phyloP scores from a whole-genome alignment of 1,140 invertebrate species.

The Sarcophaga bullata region DNA sequence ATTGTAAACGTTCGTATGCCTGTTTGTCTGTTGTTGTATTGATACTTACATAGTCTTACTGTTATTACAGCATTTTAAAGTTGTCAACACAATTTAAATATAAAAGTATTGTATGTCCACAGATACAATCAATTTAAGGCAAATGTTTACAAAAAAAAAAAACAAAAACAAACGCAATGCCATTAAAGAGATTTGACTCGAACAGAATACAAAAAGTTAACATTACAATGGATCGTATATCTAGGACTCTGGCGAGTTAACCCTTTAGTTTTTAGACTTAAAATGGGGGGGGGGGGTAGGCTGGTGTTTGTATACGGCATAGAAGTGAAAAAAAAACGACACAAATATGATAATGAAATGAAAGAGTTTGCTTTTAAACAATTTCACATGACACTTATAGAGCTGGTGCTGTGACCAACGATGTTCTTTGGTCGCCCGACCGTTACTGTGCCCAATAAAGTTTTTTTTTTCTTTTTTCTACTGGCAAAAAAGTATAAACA shows the following conservation, averaged over 20 bases:
- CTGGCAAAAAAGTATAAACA: not conserved
- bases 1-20: not conserved
- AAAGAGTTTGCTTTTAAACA: slow-evolving; percentile 37
- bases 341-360: not conserved
- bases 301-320: no score
- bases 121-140: slow-evolving; percentile 27
- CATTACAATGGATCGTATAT: not conserved
- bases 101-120: not conserved
- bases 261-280: not conserved
- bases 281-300: not conserved
- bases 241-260: not conserved
- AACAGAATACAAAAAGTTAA: no score
- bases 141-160: slow-evolving; percentile 3
- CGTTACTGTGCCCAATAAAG: slow-evolving; percentile 30
- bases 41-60: not conserved
- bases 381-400: slow-evolving; percentile 27
- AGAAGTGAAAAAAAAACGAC: no score
- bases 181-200: not conserved
- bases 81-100: slow-evolving; percentile 41
- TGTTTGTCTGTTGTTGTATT: not conserved
- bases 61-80: slow-evolving; percentile 34
- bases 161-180: not conserved
- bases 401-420: not conserved
- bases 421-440: slow-evolving; percentile 33
- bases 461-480: not conserved